A percentile compares a stretch with the other conserved stretches of the same genome.
Conservation (phyloP, 2,113 vertebrate genomes). For the Ceyx melanurus region DNA sequence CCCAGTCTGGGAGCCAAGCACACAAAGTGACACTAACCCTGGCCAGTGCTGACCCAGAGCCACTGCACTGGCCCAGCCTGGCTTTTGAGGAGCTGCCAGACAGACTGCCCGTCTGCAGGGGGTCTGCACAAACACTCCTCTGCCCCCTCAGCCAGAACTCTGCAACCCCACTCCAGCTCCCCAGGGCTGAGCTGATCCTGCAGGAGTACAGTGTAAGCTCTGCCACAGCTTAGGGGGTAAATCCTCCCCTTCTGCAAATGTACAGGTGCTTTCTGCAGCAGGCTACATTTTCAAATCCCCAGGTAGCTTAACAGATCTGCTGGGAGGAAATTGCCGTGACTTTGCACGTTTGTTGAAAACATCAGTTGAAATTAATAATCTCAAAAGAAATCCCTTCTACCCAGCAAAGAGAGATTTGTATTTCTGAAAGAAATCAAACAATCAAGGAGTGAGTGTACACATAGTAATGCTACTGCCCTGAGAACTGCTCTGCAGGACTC, state of each 20-base stretch:
- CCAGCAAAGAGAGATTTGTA: neutral
- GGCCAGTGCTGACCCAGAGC: neutral
- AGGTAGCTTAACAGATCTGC: neutral
- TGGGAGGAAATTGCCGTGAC: neutral
- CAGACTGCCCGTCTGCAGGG: neutral
- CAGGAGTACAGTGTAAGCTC: neutral
- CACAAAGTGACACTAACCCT: neutral
- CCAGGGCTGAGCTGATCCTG: neutral
- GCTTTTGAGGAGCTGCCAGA: neutral
- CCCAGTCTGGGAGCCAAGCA: neutral
- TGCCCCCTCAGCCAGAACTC: neutral
- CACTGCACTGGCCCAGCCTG: neutral
- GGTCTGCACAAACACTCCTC: neutral
- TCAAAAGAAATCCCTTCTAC: neutral
- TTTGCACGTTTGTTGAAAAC: neutral
- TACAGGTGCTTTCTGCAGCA: neutral
- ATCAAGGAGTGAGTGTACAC: neutral
- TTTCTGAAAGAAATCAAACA: neutral
- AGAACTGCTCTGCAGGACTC: neutral
- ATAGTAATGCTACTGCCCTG: neutral
- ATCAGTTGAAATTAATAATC: neutral
- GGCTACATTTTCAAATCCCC: neutral
- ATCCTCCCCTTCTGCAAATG: neutral
- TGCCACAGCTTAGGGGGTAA: neutral
- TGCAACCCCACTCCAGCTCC: neutral